These are phyloP conservation scores for Incurvaria masculella DNA, from an alignment of 2,888 invertebrate genomes.

Conservation along the genomic window DNA sequence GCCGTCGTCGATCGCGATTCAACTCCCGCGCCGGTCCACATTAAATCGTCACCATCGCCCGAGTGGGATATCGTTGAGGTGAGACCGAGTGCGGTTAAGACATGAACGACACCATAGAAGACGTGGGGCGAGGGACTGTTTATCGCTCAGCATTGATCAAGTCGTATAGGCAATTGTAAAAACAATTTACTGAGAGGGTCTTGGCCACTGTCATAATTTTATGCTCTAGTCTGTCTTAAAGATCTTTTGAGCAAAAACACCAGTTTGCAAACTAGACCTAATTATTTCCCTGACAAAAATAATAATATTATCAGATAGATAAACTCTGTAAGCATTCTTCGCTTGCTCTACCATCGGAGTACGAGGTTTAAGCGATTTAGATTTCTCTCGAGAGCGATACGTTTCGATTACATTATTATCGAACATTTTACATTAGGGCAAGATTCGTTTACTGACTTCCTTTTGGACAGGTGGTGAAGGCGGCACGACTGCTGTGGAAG, in stretches of 20 bases:
- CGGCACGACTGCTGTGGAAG: constrained; percentile 49
- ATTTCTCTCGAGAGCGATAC: constrained; percentile 13
- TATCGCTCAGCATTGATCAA: background rate
- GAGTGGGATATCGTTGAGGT: constrained; percentile 48
- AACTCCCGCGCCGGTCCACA: constrained; percentile 39
- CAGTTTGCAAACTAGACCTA: no score
- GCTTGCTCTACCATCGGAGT: no score
- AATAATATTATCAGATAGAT: no score
- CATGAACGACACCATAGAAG: background rate
- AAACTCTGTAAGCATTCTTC: no score
- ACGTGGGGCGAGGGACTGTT: background rate
- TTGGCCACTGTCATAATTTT: no score
- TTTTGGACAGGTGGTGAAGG: constrained; percentile 55
- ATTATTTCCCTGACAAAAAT: no score
- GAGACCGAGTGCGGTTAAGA: background rate
- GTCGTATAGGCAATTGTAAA: background rate
- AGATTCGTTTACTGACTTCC: no score
- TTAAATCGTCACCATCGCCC: constrained; percentile 36
- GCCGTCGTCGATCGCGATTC: constrained; percentile 35
- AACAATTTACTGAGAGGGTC: background rate
- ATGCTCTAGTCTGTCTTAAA: no score
- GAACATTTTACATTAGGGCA: constrained; percentile 3
- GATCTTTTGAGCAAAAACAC: no score
- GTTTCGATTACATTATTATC: constrained; percentile 9
- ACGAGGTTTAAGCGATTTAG: no score